Conservation (phyloP, 2,797 vertebrate species). For the Poecilia gillii region DNA sequence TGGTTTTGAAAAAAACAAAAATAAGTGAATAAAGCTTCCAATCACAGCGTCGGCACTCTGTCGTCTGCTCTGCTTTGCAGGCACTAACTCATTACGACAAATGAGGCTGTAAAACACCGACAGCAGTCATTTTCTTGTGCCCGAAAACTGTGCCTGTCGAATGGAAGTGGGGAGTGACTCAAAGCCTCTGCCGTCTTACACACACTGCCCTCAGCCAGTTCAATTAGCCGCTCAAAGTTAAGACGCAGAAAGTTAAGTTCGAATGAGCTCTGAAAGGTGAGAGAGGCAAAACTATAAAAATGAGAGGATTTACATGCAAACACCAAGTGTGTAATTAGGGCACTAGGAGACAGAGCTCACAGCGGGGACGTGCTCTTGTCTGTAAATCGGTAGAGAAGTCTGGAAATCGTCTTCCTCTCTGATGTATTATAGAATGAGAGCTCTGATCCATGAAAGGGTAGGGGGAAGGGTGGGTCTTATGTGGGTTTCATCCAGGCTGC, state of each 20-base stretch:
- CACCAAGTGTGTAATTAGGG: constrained; percentile 17
- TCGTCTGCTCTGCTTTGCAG: constrained; percentile 37
- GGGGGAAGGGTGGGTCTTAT: constrained; percentile 29
- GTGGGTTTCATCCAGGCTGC: constrained; percentile 24
- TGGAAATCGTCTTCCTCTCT: constrained; percentile 49
- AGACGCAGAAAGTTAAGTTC: constrained; percentile 28
- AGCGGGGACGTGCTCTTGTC: constrained; percentile 36
- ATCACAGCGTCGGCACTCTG: constrained; percentile 16
- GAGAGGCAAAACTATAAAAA: constrained; percentile 19
- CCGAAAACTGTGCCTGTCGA: constrained; percentile 36
- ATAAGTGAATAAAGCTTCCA: constrained; percentile 20
- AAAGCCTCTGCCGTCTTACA: constrained; percentile 20
- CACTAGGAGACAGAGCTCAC: constrained; percentile 27
- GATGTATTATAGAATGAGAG: constrained; percentile 68
- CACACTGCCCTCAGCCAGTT: constrained; percentile 46
- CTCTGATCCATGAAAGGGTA: constrained; percentile 56
- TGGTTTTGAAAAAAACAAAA: constrained; percentile 24
- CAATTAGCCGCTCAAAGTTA: constrained; percentile 46
- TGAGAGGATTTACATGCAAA: constrained; percentile 27
- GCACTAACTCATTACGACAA: constrained; percentile 55
- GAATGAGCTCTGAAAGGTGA: not conserved
- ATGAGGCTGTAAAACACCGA: constrained; percentile 45
- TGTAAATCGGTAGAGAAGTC: constrained; percentile 55
- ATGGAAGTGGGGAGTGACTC: constrained; percentile 43
- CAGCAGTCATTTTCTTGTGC: constrained; percentile 47